Percentiles rank a stretch among this genome's conserved stretches.
Evolutionary conservation across 2,888 invertebrate genomes (phyloP).

Genomic region (Idaea biselata): DNA sequence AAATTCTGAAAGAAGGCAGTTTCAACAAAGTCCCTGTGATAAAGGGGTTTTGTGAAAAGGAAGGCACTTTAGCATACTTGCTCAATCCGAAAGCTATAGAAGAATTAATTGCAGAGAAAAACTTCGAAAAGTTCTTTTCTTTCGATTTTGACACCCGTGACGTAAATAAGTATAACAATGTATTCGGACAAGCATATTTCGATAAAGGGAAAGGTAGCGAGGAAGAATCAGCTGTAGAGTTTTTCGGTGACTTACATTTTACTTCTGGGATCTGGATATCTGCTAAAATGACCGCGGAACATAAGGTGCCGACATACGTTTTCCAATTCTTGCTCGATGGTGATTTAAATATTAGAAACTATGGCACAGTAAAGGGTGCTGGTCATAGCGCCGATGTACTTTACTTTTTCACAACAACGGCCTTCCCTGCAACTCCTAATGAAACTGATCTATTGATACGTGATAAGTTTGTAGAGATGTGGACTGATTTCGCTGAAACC

Average conservation of each 20-base stretch:
- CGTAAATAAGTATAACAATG: neutral
- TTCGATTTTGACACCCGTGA: neutral
- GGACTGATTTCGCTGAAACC: conserved; percentile 56
- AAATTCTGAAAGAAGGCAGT: conserved; percentile 51
- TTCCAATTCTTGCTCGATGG: conserved; percentile 52
- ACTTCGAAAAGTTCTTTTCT: neutral
- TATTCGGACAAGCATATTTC: conserved; percentile 8
- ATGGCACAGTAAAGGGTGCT: conserved; percentile 38
- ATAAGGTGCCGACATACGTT: conserved; percentile 38
- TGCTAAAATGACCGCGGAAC: conserved; percentile 30
- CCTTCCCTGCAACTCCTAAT: conserved; percentile 16
- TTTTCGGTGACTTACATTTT: conserved; percentile 50
- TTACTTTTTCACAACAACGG: conserved; percentile 27
- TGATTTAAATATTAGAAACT: conserved; percentile 31
- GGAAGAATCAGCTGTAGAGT: conserved; percentile 39
- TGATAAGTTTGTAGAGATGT: conserved; percentile 45
- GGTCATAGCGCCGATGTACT: conserved; percentile 47
- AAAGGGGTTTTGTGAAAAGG: conserved; percentile 70
- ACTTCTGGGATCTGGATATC: conserved; percentile 42
- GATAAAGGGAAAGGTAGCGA: conserved; percentile 14
- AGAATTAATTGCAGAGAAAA: conserved; percentile 27
- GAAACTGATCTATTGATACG: conserved; percentile 32
- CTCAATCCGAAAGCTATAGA: conserved; percentile 35
- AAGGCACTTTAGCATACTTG: conserved; percentile 57
- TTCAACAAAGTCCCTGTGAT: conserved; percentile 63